Evolutionary conservation across 1,140 invertebrate genomes (phyloP), one percentile per base, ranked within the genome.

Genomic region (Drosophila erecta): DNA sequence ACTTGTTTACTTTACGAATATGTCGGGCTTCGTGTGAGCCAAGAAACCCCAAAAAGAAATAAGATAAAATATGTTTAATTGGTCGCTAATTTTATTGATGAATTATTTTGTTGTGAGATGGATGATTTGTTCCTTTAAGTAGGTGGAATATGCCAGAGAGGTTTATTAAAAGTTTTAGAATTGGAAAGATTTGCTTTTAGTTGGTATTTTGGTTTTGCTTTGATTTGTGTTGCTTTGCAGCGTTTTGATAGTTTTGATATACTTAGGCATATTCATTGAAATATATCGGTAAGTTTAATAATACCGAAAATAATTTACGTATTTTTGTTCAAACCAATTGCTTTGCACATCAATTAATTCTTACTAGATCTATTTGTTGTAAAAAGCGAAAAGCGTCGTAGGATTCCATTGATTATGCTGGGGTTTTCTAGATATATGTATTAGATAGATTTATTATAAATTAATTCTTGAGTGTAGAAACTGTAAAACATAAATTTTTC

Each of bases 341-440:
- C 81, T 85, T 78, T 60, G 67, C 62, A 78, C 57, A 65, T 77
- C 27, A 66, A 81, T 69, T 15, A 62, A 60, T 38, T 17, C 46
- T 55, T 27, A 50, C 55, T 84, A 76, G 33, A 71, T 41, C 61
- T 86, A 69, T 70, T 81, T 80, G 53, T 70, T 57, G 59, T 75
- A 58, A 55, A 77, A 71, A 81, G 83, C 78, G 61, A 58, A 83
- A 87, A 87, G 83, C 83, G 69, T 75, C 43, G 24, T 61, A 71
- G 50, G 59, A 56, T 77, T 44, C 64, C 64, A 78, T 81, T 87
- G 83, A 81, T 86, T 87, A 81, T 81, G 83, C 78, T 75, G 56
- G 65, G 37, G 76, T 51, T 44, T 46, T 40, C 65, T 80, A 78
- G 35, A 33, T 85, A 54, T 56, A 55, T 53, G 35, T 54, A 41